phyloP scores from a whole-genome alignment of 2,888 invertebrate genomes.

The Molorchus minor region DNA sequence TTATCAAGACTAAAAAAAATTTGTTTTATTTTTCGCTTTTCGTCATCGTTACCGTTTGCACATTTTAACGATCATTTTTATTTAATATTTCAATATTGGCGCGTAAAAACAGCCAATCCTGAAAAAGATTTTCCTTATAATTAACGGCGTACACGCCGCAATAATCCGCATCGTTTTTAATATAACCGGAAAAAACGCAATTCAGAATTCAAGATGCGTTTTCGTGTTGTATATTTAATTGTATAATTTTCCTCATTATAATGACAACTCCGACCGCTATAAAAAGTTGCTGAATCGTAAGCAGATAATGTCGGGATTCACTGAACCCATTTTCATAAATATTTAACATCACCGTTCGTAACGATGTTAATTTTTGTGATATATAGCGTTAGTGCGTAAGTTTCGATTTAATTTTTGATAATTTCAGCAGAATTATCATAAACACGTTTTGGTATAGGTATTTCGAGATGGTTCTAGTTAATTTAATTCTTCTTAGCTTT shows the following conservation, averaged over 20 bases:
- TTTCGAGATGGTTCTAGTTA: not conserved
- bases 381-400: not conserved
- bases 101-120: no score
- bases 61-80: no score
- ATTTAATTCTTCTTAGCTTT: no score
- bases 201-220: conserved; percentile 45
- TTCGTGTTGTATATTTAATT: conserved; percentile 47
- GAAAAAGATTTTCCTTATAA: no score
- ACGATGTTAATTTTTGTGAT: conserved; percentile 16
- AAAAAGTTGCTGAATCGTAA: conserved; percentile 28
- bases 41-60: no score
- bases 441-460: not conserved
- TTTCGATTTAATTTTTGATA: conserved; percentile 2
- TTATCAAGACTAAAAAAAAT: no score
- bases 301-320: conserved; percentile 24
- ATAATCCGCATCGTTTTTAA: conserved; percentile 24
- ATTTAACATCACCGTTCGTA: conserved; percentile 25
- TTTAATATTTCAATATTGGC: no score
- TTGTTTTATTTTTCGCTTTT: no score
- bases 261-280: conserved; percentile 40
- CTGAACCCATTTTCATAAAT: conserved; percentile 29
- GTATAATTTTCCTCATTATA: conserved; percentile 50
- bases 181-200: conserved; percentile 38
- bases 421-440: conserved; percentile 4
- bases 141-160: no score